Percentiles rank a stretch among this genome's conserved stretches.
Evolutionary conservation across 35 echinoderm and acorn worm genomes (phyloP).

Genomic region (Lytechinus variegatus): DNA sequence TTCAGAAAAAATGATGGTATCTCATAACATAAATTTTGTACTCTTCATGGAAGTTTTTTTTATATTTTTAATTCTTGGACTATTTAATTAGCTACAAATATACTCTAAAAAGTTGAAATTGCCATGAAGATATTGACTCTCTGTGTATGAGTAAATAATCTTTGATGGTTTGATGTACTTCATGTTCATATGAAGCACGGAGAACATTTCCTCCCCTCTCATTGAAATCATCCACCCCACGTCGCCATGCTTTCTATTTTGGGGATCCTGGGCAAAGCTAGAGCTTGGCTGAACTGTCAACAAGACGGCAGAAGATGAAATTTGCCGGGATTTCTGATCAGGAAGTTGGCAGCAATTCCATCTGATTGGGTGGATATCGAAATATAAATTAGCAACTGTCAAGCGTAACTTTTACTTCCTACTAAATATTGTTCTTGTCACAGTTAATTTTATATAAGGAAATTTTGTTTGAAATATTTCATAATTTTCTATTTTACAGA

Average conservation of each 20-base stretch:
- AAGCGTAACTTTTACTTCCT: not conserved
- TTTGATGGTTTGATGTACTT: not conserved
- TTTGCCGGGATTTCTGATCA: not conserved
- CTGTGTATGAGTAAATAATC: not conserved
- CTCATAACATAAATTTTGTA: no score
- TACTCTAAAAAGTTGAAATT: not conserved
- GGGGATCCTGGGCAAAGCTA: not conserved
- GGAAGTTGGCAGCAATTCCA: not conserved
- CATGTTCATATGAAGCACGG: not conserved
- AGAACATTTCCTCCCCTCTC: not conserved
- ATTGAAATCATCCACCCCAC: slow-evolving; percentile 17
- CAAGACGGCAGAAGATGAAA: not conserved
- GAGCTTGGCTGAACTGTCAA: not conserved
- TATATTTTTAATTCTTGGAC: not conserved
- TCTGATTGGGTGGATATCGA: not conserved
- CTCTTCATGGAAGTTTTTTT: not conserved
- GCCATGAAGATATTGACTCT: not conserved
- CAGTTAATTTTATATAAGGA: not conserved
- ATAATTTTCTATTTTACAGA: no score
- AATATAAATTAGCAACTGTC: not conserved
- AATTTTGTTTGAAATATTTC: no score
- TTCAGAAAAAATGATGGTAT: no score
- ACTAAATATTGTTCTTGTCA: not conserved
- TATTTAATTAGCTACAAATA: not conserved
- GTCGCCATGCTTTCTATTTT: not conserved